These are phyloP conservation scores for Phylloscopus whistleri DNA, from an alignment of 2,113 vertebrate genomes.

Conservation along the genomic window DNA sequence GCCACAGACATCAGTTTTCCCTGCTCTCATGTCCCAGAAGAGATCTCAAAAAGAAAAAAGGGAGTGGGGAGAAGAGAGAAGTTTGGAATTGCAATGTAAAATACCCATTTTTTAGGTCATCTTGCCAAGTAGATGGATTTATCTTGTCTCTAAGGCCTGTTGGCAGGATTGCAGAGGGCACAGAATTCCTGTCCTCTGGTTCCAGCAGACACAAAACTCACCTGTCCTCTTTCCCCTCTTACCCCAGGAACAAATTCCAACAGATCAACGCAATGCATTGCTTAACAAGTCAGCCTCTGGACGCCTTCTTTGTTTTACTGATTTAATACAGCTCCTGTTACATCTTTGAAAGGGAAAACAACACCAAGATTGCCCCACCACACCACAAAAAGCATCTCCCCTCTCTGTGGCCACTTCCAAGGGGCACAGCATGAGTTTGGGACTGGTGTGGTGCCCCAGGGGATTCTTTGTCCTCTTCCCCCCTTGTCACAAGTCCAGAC, in stretches of 20 bases:
- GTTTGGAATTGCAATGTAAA: neutral
- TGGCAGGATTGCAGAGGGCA: neutral
- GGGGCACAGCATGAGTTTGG: neutral
- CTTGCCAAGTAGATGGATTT: neutral
- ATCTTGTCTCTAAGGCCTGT: neutral
- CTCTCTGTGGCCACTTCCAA: neutral
- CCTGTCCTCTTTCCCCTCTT: neutral
- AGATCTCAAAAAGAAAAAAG: neutral
- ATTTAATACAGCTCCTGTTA: neutral
- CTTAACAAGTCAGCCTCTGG: neutral
- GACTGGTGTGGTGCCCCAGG: neutral
- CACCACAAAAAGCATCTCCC: neutral
- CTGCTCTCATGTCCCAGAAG: neutral
- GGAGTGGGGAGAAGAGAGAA: neutral
- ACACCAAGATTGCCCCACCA: neutral
- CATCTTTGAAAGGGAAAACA: neutral
- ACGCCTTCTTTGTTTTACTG: neutral
- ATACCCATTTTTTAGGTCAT: neutral
- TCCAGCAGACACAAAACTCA: neutral
- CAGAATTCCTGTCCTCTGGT: neutral
- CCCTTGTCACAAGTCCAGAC: neutral
- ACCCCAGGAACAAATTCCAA: neutral
- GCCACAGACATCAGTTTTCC: neutral
- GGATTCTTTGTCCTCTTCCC: neutral
- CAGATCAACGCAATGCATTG: neutral